These are phyloP conservation scores for Halotydeus destructor DNA, from an alignment of 1,140 invertebrate species.

Conservation along the genomic window DNA sequence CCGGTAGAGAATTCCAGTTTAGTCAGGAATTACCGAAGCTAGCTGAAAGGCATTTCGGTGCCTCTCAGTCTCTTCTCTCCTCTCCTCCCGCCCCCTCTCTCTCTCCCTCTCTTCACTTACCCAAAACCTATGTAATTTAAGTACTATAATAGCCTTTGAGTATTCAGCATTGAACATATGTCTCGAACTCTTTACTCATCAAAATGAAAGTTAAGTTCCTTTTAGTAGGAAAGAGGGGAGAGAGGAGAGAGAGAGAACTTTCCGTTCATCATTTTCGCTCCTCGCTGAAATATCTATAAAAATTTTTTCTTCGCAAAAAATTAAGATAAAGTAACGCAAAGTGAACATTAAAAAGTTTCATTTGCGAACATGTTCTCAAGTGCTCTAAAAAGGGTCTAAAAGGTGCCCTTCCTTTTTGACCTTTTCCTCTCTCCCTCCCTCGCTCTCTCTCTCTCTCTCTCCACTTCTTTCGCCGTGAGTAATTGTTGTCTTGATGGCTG, in stretches of 20 bases:
- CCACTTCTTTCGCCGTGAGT: too few relatives aligned
- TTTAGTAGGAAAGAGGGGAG: too few relatives aligned
- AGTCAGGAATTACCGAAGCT: neutral
- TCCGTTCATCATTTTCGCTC: neutral
- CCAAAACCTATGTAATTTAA: neutral
- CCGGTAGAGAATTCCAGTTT: neutral
- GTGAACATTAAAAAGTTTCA: too few relatives aligned
- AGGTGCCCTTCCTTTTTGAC: neutral
- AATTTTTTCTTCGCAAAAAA: too few relatives aligned
- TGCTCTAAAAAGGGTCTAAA: neutral
- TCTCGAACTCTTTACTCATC: neutral
- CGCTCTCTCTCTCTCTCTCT: too few relatives aligned
- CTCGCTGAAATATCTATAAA: too few relatives aligned
- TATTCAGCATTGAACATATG: neutral
- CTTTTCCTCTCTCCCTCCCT: neutral
- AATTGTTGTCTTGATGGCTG: too few relatives aligned
- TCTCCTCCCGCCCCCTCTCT: constrained; percentile 3
- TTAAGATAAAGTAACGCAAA: too few relatives aligned
- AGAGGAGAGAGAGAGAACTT: too few relatives aligned
- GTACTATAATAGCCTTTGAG: neutral
- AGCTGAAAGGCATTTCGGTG: neutral
- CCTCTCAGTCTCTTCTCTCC: neutral
- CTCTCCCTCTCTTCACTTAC: constrained; percentile 1
- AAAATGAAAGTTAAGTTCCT: neutral
- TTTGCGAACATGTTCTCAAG: neutral